A percentile compares a stretch with the other conserved stretches of the same genome.
These are phyloP conservation scores for Notospermus geniculatus DNA, from an alignment of 1,140 invertebrate species.

Conservation along the genomic window DNA sequence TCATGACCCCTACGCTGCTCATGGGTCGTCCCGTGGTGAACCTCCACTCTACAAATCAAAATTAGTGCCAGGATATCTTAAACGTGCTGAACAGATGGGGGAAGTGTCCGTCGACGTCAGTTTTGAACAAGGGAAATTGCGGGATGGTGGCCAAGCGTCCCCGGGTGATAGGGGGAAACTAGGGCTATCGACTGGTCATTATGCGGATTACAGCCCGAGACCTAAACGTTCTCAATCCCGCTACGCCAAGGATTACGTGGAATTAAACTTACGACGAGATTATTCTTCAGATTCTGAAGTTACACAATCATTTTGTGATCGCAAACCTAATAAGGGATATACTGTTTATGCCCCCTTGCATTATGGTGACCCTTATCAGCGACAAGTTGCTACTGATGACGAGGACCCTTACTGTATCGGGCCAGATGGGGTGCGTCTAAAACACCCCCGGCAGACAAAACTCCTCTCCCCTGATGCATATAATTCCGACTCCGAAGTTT, in stretches of 20 bases:
- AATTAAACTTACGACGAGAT: conserved; percentile 7
- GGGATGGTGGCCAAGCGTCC: background rate
- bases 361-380: background rate
- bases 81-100: conserved; percentile 1
- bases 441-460: conserved; percentile 54
- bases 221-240: background rate
- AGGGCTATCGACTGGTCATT: background rate
- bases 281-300: conserved; percentile 5
- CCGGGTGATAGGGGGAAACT: background rate
- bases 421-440: conserved; percentile 68
- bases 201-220: conserved; percentile 2
- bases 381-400: background rate
- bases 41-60: conserved; percentile 5
- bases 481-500: conserved; percentile 81
- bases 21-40: background rate
- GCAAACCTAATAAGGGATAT: background rate
- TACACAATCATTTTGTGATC: background rate
- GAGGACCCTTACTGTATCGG: conserved; percentile 12
- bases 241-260: conserved; percentile 5
- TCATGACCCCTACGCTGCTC: background rate
- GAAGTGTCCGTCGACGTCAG: conserved; percentile 3
- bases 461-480: conserved; percentile 51
- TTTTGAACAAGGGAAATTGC: background rate
- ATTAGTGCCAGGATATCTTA: conserved; percentile 2
- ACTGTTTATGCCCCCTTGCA: background rate